Evolutionary conservation across 2,113 vertebrate species (phyloP).

Genomic region (Suricata suricatta): DNA sequence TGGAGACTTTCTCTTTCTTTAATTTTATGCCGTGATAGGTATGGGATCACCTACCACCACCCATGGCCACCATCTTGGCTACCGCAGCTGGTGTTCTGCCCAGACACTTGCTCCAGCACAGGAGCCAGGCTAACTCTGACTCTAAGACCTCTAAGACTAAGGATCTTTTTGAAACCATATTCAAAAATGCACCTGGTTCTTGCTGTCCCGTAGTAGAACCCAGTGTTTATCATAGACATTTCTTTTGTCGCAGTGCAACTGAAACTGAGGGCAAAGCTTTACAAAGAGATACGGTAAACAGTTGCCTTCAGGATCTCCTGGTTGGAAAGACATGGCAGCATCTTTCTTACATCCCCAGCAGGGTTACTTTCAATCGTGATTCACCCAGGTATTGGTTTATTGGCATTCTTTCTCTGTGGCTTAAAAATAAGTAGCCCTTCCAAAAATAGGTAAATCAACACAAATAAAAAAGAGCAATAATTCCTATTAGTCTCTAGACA

Average conservation of each 20-base stretch:
- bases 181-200: background rate
- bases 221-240: background rate
- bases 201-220: background rate
- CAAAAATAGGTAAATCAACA: constrained; percentile 60
- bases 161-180: background rate
- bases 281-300: constrained; percentile 21
- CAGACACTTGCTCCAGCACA: background rate
- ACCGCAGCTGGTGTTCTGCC: background rate
- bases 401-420: constrained; percentile 39
- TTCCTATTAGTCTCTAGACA: constrained; percentile 62
- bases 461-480: constrained; percentile 54
- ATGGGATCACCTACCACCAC: background rate
- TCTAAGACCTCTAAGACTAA: background rate
- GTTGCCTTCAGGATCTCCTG: background rate
- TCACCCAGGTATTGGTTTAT: constrained; percentile 52
- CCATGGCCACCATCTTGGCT: background rate
- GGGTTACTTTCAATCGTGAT: background rate
- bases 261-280: constrained; percentile 4
- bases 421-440: constrained; percentile 59
- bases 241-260: constrained; percentile 12
- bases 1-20: background rate
- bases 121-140: background rate
- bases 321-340: constrained; percentile 19
- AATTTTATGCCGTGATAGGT: background rate
- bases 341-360: constrained; percentile 15